Base-by-base conservation (phyloP, 2,113 vertebrate species). In the Python bivittatus region DNA sequence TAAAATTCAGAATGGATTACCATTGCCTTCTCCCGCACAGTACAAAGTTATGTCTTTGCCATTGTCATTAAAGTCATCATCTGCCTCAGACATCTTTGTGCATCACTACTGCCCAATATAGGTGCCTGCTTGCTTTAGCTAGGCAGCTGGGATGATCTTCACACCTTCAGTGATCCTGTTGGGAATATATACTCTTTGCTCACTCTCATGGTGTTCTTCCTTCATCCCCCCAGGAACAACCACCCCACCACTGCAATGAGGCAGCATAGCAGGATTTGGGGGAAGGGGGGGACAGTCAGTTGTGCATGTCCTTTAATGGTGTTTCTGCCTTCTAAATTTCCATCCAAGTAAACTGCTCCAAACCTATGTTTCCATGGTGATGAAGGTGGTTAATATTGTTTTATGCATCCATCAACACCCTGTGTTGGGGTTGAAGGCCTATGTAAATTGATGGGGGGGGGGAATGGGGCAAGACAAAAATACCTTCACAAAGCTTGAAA, bases 401-500 rank as follows among this genome's bases (percentile, higher is more conserved):
- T 68, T 83, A 64, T 84, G 1, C 17, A 33, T 91, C 92, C 93
- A 56, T 95, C 85, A 38, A 89, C 88, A 64, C 95, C 90, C 89
- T 83, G 93, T 86, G 52, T 88, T 93, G 90, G 88, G 90, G 57
- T 88, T 92, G 84, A 61, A 91, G 61, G 89, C 88, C 86, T 93
- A 92, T 44, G 60, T 88, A 93, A 86, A 89, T 60, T 88, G 84
- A 90, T 91, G 88, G 84, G 91, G 22, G 84, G 91, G 38, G 33
- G 90, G 90, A 72, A 68, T 92, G 56, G 57, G 92, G 91, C 22
- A 84, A 92, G 92, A 61, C 48, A 13, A 86, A 42, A 89, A 92
- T 94, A 95, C 90, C 93, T 96, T 93, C 88, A 54, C 92, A 92
- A 83, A 91, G 88, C 92, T 95, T 92, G 90, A 91, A 94, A 89